Evolutionary conservation across 2,888 invertebrate genomes (phyloP).

Genomic region (Calameuta idolon): DNA sequence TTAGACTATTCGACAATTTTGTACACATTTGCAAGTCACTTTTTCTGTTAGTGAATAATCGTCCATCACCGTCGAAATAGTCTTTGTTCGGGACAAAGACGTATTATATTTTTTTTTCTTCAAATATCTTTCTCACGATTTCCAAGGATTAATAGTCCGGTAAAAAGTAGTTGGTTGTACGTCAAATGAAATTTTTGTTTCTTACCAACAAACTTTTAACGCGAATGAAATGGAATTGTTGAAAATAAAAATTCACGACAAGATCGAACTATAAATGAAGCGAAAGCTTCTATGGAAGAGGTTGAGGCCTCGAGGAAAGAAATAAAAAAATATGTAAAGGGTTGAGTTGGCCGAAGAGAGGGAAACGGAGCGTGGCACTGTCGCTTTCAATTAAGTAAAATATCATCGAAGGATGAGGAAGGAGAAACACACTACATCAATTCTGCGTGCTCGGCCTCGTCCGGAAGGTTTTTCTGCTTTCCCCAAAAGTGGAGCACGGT

Average conservation of each 20-base stretch:
- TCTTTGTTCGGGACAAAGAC: not conserved
- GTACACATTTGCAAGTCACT: not conserved
- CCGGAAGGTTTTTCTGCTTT: conserved; percentile 14
- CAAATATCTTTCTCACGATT: not conserved
- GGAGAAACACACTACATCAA: not conserved
- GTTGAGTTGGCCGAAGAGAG: not conserved
- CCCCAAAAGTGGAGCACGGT: conserved; percentile 52
- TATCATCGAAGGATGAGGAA: not conserved
- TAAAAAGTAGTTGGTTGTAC: not conserved
- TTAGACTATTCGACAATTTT: not conserved
- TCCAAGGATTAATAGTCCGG: not conserved
- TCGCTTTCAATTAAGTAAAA: conserved; percentile 1
- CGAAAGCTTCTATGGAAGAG: not conserved
- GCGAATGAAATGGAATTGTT: not conserved
- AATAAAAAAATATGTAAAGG: not conserved
- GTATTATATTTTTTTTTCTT: not conserved
- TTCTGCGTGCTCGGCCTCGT: conserved; percentile 6
- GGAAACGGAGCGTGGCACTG: not conserved
- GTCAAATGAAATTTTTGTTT: not conserved
- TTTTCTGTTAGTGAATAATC: not conserved
- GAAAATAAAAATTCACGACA: not conserved
- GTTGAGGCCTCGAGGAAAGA: not conserved
- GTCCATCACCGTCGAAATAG: not conserved
- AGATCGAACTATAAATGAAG: not conserved
- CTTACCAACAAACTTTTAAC: not conserved